phyloP scores from a whole-genome alignment of 2,113 vertebrate genomes.

The Scomber scombrus region DNA sequence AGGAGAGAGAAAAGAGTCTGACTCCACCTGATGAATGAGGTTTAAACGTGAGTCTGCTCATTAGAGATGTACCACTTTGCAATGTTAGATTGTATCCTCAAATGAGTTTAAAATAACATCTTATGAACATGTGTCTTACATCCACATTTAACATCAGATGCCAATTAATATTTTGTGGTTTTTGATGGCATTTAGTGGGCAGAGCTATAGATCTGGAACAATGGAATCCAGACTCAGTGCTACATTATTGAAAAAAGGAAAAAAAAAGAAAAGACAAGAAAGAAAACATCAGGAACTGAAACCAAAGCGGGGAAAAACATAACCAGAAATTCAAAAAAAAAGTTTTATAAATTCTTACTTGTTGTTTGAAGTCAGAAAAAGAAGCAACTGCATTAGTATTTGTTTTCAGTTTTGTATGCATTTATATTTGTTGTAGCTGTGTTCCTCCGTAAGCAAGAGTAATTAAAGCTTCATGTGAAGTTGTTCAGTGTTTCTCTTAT shows the following conservation, averaged over 20 bases:
- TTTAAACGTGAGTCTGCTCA: not conserved
- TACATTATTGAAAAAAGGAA: not conserved
- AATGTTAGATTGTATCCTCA: not conserved
- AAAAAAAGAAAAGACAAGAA: not conserved
- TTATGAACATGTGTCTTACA: not conserved
- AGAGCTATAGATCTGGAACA: constrained; percentile 35
- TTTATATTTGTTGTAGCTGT: constrained; percentile 1
- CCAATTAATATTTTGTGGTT: constrained; percentile 17
- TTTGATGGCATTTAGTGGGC: constrained; percentile 17
- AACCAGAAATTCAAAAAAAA: constrained; percentile 27
- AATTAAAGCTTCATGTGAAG: constrained; percentile 13
- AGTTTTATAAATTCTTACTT: constrained; percentile 13
- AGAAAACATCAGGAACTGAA: constrained; percentile 40
- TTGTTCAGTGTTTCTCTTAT: constrained; percentile 50
- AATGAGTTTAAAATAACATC: constrained; percentile 7
- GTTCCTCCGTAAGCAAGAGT: constrained; percentile 1
- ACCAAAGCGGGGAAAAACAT: constrained; percentile 34
- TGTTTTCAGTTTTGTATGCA: not conserved
- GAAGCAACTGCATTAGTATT: not conserved
- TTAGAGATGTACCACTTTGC: constrained; percentile 1
- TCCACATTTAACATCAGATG: not conserved
- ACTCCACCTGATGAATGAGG: not conserved
- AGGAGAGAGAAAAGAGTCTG: not conserved
- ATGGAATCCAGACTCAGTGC: constrained; percentile 21
- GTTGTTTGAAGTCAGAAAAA: constrained; percentile 8